Evolutionary conservation across 2,797 vertebrate species (phyloP).

Genomic region (Mormyrops attenuatus): DNA sequence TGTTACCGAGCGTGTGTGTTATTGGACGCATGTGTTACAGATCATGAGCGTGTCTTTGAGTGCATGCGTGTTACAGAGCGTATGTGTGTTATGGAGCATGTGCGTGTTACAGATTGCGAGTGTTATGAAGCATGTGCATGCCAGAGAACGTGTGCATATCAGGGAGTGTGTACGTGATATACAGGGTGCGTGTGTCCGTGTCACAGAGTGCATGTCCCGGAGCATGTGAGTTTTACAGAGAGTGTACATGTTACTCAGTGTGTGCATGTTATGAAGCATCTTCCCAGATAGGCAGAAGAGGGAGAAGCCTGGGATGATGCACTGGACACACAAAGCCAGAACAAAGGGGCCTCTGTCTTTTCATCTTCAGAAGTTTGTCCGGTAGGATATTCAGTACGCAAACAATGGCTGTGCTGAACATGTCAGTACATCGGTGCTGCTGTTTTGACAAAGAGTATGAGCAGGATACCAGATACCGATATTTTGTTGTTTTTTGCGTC

Average conservation of each 20-base stretch:
- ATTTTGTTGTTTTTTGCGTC: not conserved
- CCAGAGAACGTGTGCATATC: too few species aligned
- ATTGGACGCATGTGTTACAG: not conserved
- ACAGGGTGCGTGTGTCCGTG: not conserved
- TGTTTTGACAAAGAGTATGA: not conserved
- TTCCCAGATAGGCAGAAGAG: not conserved
- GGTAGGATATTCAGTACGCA: not conserved
- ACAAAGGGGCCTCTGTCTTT: not conserved
- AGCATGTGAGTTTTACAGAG: not conserved
- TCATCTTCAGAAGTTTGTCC: not conserved
- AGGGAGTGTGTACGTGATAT: too few species aligned
- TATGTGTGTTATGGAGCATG: too few species aligned
- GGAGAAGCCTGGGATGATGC: not conserved
- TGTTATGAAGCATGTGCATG: too few species aligned
- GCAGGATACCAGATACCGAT: not conserved
- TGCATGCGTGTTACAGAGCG: not conserved
- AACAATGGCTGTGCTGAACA: not conserved
- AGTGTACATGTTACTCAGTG: not conserved
- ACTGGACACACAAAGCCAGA: not conserved
- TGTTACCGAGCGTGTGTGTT: not conserved
- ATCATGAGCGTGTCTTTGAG: not conserved
- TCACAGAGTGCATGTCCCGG: not conserved
- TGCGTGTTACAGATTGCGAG: too few species aligned
- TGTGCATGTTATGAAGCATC: not conserved
- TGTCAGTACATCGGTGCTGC: not conserved